Evolutionary conservation across 2,113 vertebrate species (phyloP).

Genomic region (Pristiophorus japonicus): DNA sequence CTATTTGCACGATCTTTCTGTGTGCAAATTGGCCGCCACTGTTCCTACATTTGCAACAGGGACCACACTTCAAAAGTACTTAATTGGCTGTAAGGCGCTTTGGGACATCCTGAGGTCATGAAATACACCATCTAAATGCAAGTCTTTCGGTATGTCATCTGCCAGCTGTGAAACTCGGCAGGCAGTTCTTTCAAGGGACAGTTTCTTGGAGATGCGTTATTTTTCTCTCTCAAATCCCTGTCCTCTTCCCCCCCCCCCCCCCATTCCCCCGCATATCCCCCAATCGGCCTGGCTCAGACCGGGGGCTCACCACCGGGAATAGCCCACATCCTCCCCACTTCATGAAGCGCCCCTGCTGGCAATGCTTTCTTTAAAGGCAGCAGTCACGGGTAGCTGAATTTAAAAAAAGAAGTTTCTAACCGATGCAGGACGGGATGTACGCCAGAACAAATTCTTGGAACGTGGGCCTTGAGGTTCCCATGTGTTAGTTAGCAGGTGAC

Average conservation of each 20-base stretch:
- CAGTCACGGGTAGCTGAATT: not conserved
- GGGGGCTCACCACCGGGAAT: not conserved
- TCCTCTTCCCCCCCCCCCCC: not conserved
- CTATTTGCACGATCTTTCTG: no score
- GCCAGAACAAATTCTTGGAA: constrained; percentile 1
- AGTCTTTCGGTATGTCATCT: not conserved
- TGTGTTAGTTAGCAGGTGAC: constrained; percentile 24
- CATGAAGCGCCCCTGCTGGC: not conserved
- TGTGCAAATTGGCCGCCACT: not conserved
- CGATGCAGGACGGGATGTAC: not conserved
- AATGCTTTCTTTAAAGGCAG: not conserved
- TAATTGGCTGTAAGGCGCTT: not conserved
- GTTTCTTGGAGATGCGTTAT: not conserved
- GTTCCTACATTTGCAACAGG: not conserved
- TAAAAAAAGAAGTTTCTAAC: not conserved
- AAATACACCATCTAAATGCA: not conserved
- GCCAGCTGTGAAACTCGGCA: not conserved
- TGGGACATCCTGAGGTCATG: not conserved
- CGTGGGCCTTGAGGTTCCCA: not conserved
- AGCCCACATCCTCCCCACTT: not conserved
- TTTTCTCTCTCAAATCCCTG: not conserved
- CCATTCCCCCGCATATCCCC: not conserved
- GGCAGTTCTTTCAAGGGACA: not conserved
- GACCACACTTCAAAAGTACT: not conserved
- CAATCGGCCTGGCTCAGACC: not conserved